Conservation (phyloP, 2,113 vertebrate species). For the Lipotes vexillifer region DNA sequence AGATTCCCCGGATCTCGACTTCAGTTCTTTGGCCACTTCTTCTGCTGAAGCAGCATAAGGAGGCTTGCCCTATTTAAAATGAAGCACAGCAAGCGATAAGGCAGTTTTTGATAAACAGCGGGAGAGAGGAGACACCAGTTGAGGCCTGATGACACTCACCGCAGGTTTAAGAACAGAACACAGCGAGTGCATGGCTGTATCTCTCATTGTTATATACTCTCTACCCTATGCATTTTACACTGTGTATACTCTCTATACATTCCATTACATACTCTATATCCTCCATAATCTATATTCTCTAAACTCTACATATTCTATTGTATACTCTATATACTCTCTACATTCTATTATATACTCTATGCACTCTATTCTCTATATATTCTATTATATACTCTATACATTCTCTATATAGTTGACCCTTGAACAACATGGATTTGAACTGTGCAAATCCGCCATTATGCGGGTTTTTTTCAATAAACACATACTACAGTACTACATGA, state of each 20-base stretch:
- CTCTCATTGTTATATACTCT: accelerated
- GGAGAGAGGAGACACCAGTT: neutral
- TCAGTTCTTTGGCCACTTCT: slow-evolving; percentile 90
- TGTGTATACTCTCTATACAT: neutral
- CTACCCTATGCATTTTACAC: neutral
- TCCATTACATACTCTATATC: neutral
- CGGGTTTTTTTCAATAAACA: neutral
- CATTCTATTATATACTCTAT: neutral
- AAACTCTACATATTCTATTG: too few relatives aligned
- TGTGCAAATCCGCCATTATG: neutral
- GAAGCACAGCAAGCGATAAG: slow-evolving; percentile 47
- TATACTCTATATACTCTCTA: too few relatives aligned
- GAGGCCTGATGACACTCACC: neutral
- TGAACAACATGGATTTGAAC: neutral
- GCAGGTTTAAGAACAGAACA: neutral
- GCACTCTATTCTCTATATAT: neutral
- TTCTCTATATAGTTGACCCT: neutral
- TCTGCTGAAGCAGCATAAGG: slow-evolving; percentile 87
- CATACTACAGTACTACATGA: neutral
- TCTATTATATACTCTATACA: neutral
- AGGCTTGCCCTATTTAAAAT: slow-evolving; percentile 86
- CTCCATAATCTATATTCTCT: neutral
- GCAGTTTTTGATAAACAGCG: neutral
- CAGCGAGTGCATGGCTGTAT: accelerated
- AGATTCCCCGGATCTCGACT: slow-evolving; percentile 86